Evolutionary conservation across 2,797 vertebrate species (phyloP), one percentile per base, ranked within the genome.

Genomic region (Otus scops): DNA sequence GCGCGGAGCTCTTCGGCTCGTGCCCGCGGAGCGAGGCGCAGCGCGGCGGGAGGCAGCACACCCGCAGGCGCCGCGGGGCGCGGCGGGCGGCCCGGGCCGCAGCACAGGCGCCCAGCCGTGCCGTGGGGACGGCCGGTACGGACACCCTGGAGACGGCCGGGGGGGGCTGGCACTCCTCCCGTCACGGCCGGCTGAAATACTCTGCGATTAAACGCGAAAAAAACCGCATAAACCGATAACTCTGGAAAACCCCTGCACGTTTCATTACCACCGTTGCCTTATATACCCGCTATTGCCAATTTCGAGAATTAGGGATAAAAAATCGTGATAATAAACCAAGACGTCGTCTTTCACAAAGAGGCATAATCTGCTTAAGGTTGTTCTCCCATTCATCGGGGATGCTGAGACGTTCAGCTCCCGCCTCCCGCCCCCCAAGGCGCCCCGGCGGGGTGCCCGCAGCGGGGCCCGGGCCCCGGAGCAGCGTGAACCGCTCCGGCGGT

Each of bases 21-120:
- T 20, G 74, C 39, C 47, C 15, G 22, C 4, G 78, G 51, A 90
- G 64, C 47, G 7, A 38, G 39, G 41, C 5, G 26, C 10, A 10
- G 13, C 1, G 13, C 1, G 12, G 4, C 43, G 1, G 34, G 4
- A 20, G 67, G n/a, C 17, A 16, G 59, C 41, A 17, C 39, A 41
- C 39, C 39, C 15, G 39, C 39, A 39, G 11, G 39, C 39, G 39
- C 39, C 39, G 39, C 39, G 11, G 14, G 13, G 39, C 39, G 6
- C 39, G 13, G 41, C 41, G 41, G 41, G 41, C 41, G 41, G 41
- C 5, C 0, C 1, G 22, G 43, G 50, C 17, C 32, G 26, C 67
- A 10, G 34, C 32, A 28, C 9, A 57, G n/a, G 47, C 0, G 6
- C 14, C 32, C 30, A 6, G 48, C 20, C 0, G 11, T 5, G 48